Conservation (phyloP, 2,888 invertebrate genomes). For the Bombylius major region DNA sequence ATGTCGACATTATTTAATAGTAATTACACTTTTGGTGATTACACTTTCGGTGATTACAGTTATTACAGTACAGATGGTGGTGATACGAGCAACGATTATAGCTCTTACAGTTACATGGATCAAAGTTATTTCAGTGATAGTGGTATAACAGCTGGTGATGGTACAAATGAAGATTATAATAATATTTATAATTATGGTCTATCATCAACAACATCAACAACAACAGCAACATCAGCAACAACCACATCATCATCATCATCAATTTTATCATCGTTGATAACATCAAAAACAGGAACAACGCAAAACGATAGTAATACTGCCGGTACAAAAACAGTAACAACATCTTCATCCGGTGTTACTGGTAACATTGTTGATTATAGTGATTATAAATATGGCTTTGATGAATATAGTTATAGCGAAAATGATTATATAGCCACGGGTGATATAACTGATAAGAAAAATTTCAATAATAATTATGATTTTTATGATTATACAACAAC, state of each 20-base stretch:
- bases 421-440: slow-evolving; percentile 22
- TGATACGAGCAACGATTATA: neutral
- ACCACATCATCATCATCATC: neutral
- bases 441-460: slow-evolving; percentile 20
- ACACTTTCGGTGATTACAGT: neutral
- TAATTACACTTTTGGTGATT: slow-evolving; percentile 1
- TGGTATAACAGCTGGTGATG: neutral
- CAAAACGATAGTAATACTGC: slow-evolving; percentile 1
- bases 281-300: slow-evolving; percentile 8
- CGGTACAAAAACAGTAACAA: slow-evolving; percentile 3
- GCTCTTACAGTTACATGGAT: neutral
- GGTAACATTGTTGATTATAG: slow-evolving; percentile 20
- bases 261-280: neutral
- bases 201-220: neutral
- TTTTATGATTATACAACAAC: slow-evolving; percentile 4
- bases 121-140: neutral
- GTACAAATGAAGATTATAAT: neutral
- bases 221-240: neutral
- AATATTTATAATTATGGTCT: neutral
- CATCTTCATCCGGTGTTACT: slow-evolving; percentile 6
- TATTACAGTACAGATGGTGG: neutral
- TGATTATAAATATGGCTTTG: slow-evolving; percentile 20
- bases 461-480: slow-evolving; percentile 26
- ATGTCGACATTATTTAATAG: neutral
- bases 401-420: slow-evolving; percentile 24